These are phyloP conservation scores for Tortricodes alternella DNA, from an alignment of 2,888 invertebrate genomes.

Conservation along the genomic window DNA sequence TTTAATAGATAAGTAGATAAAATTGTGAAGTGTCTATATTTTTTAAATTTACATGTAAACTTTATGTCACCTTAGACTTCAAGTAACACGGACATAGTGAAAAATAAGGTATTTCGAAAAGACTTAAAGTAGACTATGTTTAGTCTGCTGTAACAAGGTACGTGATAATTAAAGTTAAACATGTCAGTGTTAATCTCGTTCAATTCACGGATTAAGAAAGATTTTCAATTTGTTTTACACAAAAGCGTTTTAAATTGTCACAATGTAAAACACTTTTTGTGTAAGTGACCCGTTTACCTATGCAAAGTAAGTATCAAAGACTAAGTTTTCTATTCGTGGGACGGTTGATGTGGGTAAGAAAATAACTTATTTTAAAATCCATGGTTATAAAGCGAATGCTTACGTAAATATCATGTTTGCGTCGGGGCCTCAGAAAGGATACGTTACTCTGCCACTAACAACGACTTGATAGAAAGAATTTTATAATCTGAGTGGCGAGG, in stretches of 20 bases:
- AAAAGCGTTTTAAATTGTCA: neutral
- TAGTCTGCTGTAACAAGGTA: too few relatives aligned
- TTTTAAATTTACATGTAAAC: too few relatives aligned
- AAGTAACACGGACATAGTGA: too few relatives aligned
- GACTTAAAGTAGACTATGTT: too few relatives aligned
- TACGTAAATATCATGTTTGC: conserved; percentile 16
- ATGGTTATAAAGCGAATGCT: conserved; percentile 10
- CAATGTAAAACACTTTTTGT: neutral
- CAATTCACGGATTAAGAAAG: neutral
- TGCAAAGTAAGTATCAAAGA: neutral
- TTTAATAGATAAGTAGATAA: too few relatives aligned
- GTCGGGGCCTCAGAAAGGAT: neutral
- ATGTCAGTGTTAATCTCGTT: too few relatives aligned
- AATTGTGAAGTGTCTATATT: too few relatives aligned
- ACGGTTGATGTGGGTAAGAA: neutral
- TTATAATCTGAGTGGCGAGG: neutral
- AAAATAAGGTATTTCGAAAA: too few relatives aligned
- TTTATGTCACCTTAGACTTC: too few relatives aligned
- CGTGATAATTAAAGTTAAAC: too few relatives aligned
- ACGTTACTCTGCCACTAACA: neutral
- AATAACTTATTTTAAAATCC: conserved; percentile 17
- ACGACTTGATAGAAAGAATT: neutral
- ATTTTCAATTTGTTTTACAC: neutral
- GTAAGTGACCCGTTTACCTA: neutral
- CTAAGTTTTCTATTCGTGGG: neutral